Conservation (phyloP, 1,140 invertebrate species). For the Helicoverpa zea region DNA sequence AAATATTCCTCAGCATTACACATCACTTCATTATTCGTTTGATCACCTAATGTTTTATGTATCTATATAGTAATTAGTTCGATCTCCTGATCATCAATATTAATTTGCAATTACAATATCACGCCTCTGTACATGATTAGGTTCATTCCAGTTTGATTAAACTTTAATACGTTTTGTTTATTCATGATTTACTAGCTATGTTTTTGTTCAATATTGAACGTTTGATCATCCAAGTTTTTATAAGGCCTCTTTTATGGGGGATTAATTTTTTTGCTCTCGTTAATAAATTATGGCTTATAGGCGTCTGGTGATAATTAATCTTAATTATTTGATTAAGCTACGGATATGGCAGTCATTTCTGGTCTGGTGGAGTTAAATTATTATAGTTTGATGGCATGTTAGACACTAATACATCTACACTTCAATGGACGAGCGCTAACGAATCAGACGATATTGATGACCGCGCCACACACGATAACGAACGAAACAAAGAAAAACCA, state of each 20-base stretch:
- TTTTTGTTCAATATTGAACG: constrained; percentile 37
- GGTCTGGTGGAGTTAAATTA: constrained; percentile 34
- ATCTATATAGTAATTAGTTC: constrained; percentile 52
- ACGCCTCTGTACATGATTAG: constrained; percentile 50
- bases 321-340: constrained; percentile 29
- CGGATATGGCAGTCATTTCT: constrained; percentile 36
- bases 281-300: constrained; percentile 31
- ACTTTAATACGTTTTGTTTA: constrained; percentile 35
- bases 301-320: constrained; percentile 28
- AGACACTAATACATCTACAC: constrained; percentile 30
- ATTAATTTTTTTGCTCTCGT: constrained; percentile 29
- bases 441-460: constrained; percentile 8
- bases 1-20: constrained; percentile 1
- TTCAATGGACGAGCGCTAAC: constrained; percentile 8
- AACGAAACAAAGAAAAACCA: constrained; percentile 21
- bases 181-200: constrained; percentile 26
- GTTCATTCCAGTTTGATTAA: constrained; percentile 46
- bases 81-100: constrained; percentile 60
- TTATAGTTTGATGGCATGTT: constrained; percentile 39
- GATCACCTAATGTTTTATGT: constrained; percentile 57
- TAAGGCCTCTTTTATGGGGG: constrained; percentile 6
- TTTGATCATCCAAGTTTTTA: constrained; percentile 25
- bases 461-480: constrained; percentile 9
- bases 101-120: constrained; percentile 62
- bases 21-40: constrained; percentile 41